Conservation (phyloP, 2,113 vertebrate genomes). For the Dipodomys spectabilis region DNA sequence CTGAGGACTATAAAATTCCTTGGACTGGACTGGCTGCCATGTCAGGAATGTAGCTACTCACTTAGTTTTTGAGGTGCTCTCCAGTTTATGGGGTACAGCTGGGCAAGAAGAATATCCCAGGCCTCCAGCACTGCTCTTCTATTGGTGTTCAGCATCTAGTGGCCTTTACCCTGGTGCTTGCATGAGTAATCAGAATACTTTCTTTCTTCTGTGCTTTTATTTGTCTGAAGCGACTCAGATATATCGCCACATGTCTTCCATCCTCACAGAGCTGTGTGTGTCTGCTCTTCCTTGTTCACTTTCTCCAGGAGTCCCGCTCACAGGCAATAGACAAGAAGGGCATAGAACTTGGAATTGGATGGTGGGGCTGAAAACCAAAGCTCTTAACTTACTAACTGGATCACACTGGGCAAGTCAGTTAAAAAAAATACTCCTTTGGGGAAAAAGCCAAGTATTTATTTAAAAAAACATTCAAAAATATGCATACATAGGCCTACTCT, state of each 20-base stretch:
- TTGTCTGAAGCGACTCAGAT: not conserved
- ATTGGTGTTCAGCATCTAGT: not conserved
- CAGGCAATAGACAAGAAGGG: not conserved
- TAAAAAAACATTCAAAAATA: not conserved
- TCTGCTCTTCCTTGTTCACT: not conserved
- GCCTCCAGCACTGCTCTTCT: not conserved
- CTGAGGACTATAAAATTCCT: slow-evolving; percentile 74
- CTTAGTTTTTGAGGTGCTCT: slow-evolving; percentile 45
- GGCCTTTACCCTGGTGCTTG: not conserved
- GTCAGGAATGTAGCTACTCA: slow-evolving; percentile 57
- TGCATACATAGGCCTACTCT: not conserved
- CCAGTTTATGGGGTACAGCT: slow-evolving; percentile 23
- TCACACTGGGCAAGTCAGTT: not conserved
- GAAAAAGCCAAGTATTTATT: not conserved
- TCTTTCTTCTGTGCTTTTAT: slow-evolving; percentile 22
- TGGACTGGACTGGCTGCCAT: slow-evolving; percentile 50
- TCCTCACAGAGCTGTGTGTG: not conserved
- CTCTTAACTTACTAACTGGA: not conserved
- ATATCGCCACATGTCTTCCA: not conserved
- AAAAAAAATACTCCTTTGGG: not conserved
- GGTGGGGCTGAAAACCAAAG: not conserved
- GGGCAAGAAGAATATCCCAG: not conserved
- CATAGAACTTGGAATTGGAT: not conserved
- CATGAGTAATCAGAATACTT: not conserved
- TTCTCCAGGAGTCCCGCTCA: not conserved